Conservation (phyloP, 2,888 invertebrate species). For the Dasysyrphus tricinctus region DNA sequence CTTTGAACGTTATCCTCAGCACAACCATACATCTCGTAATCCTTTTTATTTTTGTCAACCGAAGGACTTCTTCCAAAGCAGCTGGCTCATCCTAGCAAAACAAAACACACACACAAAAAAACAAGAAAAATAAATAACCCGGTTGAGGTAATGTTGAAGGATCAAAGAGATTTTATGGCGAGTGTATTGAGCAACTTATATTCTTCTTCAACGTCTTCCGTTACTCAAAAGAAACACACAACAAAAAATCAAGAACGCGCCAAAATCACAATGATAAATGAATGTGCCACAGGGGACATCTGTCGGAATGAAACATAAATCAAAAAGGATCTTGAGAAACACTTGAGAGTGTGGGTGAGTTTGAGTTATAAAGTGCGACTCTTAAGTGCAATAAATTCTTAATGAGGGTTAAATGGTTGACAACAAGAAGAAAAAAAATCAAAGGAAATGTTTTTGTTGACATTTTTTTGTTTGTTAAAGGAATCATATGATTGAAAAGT, state of each 20-base stretch:
- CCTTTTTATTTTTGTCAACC: slow-evolving; percentile 7
- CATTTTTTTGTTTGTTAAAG: slow-evolving; percentile 36
- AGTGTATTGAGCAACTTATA: slow-evolving; percentile 56
- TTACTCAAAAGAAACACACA: slow-evolving; percentile 5
- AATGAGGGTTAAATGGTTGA: slow-evolving; percentile 59
- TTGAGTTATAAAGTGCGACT: slow-evolving; percentile 40
- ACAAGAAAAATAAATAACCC: slow-evolving; percentile 35
- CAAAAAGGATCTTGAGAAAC: slow-evolving; percentile 52
- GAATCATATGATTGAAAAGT: background rate
- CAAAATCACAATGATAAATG: slow-evolving; percentile 28
- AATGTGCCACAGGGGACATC: slow-evolving; percentile 70
- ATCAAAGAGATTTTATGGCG: slow-evolving; percentile 11
- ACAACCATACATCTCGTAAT: background rate
- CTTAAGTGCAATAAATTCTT: slow-evolving; percentile 55
- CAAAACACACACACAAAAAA: too few species aligned
- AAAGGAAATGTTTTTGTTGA: slow-evolving; percentile 58
- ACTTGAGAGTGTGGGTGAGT: slow-evolving; percentile 72
- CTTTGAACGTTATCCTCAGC: background rate
- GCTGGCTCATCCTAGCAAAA: slow-evolving; percentile 10
- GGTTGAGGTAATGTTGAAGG: slow-evolving; percentile 22
- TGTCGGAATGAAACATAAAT: slow-evolving; percentile 58
- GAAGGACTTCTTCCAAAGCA: slow-evolving; percentile 1
- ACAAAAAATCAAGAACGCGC: slow-evolving; percentile 13
- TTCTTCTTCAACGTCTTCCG: slow-evolving; percentile 43
- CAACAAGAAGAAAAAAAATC: slow-evolving; percentile 16